A percentile compares a stretch with the other conserved stretches of the same genome.
phyloP scores from a whole-genome alignment of 2,888 invertebrate species.

The Acrocera orbiculus region DNA sequence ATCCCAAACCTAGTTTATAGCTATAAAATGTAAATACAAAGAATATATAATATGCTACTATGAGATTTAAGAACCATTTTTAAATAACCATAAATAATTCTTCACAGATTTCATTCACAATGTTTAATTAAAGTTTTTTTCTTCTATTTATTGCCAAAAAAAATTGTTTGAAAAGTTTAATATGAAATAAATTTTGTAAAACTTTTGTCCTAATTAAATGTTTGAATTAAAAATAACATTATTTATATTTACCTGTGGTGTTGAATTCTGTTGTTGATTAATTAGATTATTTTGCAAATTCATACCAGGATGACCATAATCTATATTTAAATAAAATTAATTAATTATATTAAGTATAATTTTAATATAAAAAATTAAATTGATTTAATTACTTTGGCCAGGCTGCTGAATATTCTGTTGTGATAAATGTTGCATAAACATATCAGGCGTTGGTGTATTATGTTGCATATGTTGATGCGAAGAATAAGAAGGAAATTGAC shows the following conservation, averaged over 20 bases:
- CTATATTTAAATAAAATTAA: constrained; percentile 11
- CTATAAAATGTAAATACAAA: too few species aligned
- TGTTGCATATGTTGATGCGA: constrained; percentile 22
- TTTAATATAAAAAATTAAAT: neutral
- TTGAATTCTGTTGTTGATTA: constrained; percentile 24
- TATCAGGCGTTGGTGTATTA: constrained; percentile 17
- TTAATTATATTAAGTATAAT: neutral
- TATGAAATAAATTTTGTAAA: too few species aligned
- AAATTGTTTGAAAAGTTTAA: too few species aligned
- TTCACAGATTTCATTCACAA: too few species aligned
- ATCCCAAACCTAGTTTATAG: too few species aligned
- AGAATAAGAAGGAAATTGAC: constrained; percentile 30
- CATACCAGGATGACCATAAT: constrained; percentile 23
- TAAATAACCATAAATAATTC: too few species aligned
- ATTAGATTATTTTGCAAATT: constrained; percentile 24
- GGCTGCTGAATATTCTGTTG: constrained; percentile 22
- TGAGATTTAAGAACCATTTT: too few species aligned
- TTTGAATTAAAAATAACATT: too few species aligned
- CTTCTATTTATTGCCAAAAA: too few species aligned
- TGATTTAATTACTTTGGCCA: constrained; percentile 17
- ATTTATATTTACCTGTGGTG: constrained; percentile 25
- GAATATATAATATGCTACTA: too few species aligned
- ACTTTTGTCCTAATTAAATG: too few species aligned
- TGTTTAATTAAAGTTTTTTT: too few species aligned
- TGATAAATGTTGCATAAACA: constrained; percentile 26